phyloP scores from a whole-genome alignment of 2,888 invertebrate species.

The Tanytarsus gracilentus region DNA sequence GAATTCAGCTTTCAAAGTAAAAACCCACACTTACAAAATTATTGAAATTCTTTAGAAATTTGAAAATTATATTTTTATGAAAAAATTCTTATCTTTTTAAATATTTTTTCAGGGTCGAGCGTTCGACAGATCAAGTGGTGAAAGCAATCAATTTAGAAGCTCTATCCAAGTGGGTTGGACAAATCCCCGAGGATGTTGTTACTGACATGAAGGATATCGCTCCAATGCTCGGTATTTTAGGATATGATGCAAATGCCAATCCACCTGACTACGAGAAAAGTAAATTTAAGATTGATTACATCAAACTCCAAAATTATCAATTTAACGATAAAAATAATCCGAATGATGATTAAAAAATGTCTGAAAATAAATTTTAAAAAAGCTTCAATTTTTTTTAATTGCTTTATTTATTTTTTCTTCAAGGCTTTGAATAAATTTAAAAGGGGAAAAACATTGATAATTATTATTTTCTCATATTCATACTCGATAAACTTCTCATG shows the following conservation, averaged over 20 bases:
- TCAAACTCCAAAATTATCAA: too few species aligned
- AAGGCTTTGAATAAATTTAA: too few species aligned
- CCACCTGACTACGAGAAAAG: slow-evolving; percentile 90
- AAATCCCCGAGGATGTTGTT: slow-evolving; percentile 83
- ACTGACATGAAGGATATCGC: slow-evolving; percentile 90
- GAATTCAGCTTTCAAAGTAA: slow-evolving; percentile 91
- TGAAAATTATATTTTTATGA: too few species aligned
- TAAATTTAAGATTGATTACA: slow-evolving; percentile 43
- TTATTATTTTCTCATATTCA: too few species aligned
- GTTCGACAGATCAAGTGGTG: slow-evolving; percentile 97
- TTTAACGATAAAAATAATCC: too few species aligned
- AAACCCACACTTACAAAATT: slow-evolving; percentile 35
- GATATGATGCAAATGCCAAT: slow-evolving; percentile 94
- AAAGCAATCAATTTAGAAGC: slow-evolving; percentile 97
- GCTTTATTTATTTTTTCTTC: too few species aligned
- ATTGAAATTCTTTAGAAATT: background rate
- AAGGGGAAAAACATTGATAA: too few species aligned
- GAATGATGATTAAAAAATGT: too few species aligned
- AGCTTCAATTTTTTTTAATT: too few species aligned
- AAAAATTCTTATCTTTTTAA: too few species aligned
- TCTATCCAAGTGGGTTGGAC: slow-evolving; percentile 82
- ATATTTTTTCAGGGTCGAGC: slow-evolving; percentile 64
- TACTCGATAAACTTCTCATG: too few species aligned
- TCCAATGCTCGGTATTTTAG: slow-evolving; percentile 84
- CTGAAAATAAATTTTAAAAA: too few species aligned